phyloP scores from a whole-genome alignment of 64 coral and sea anemone genomes.

The Montipora sp. region DNA sequence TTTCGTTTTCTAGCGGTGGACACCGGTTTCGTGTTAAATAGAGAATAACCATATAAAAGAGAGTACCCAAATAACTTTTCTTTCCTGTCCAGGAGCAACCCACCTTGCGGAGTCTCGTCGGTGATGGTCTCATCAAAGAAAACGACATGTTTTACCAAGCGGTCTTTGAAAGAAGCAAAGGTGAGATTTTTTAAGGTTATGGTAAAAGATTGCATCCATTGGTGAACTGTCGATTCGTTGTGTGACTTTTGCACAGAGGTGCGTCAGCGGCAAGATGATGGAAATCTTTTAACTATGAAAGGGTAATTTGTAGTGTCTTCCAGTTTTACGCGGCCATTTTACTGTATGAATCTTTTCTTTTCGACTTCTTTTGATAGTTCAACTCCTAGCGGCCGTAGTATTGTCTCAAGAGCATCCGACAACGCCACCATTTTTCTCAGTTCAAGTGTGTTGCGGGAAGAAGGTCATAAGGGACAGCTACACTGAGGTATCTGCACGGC shows the following conservation, averaged over 20 bases:
- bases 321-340: too few relatives aligned
- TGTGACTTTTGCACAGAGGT: too few relatives aligned
- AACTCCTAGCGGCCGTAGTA: constrained; percentile 66
- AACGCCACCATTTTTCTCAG: constrained; percentile 78
- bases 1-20: too few relatives aligned
- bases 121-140: constrained; percentile 74
- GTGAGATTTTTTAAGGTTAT: constrained; percentile 1
- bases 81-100: constrained; percentile 74
- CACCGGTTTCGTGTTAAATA: too few relatives aligned
- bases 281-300: too few relatives aligned
- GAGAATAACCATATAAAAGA: too few relatives aligned
- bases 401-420: constrained; percentile 83
- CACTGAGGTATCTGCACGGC: constrained; percentile 17
- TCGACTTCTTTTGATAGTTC: constrained; percentile 38
- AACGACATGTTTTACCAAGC: constrained; percentile 88
- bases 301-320: too few relatives aligned
- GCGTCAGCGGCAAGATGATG: too few relatives aligned
- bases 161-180: constrained; percentile 74
- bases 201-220: not conserved
- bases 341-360: not conserved
- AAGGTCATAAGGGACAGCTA: constrained; percentile 20
- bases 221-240: too few relatives aligned
- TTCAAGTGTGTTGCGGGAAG: constrained; percentile 51
- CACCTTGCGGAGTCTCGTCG: constrained; percentile 14
- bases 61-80: not conserved